These are phyloP conservation scores for Sinelater perroti DNA, from an alignment of 2,888 invertebrate species.

Conservation along the genomic window DNA sequence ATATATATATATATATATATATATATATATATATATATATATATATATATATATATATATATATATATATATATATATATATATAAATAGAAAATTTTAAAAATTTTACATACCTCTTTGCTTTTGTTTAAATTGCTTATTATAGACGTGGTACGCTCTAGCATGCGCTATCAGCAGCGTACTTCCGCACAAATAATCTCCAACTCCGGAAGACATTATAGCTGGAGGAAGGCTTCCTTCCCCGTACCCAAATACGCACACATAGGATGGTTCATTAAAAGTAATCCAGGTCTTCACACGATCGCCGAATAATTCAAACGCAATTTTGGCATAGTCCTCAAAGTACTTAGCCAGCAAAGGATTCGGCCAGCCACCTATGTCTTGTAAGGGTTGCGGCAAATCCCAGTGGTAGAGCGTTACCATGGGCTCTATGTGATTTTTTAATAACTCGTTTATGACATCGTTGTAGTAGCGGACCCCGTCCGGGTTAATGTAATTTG, in stretches of 20 bases:
- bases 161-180: slow-evolving; percentile 73
- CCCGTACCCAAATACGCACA: slow-evolving; percentile 55
- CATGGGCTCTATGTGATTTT: slow-evolving; percentile 65
- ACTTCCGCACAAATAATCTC: slow-evolving; percentile 70
- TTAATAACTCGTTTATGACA: slow-evolving; percentile 66
- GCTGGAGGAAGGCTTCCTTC: slow-evolving; percentile 61
- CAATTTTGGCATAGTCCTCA: slow-evolving; percentile 67
- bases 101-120: slow-evolving; percentile 35
- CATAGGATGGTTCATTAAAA: slow-evolving; percentile 62
- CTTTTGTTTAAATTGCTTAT: slow-evolving; percentile 60
- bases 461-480: slow-evolving; percentile 72
- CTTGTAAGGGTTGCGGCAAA: slow-evolving; percentile 67
- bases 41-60: too few relatives aligned
- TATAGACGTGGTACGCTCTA: slow-evolving; percentile 68
- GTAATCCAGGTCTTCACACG: slow-evolving; percentile 65
- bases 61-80: not conserved
- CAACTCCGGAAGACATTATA: slow-evolving; percentile 62
- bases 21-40: too few relatives aligned
- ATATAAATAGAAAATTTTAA: too few relatives aligned
- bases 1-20: too few relatives aligned
- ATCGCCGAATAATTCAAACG: slow-evolving; percentile 54
- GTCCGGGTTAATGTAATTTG: slow-evolving; percentile 65
- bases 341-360: slow-evolving; percentile 67
- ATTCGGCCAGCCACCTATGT: slow-evolving; percentile 70
- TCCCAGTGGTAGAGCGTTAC: slow-evolving; percentile 75